Percentiles rank a stretch among this genome's conserved stretches.
These are phyloP conservation scores for Adelosebastes latens DNA, from an alignment of 2,797 vertebrate genomes.

Conservation along the genomic window DNA sequence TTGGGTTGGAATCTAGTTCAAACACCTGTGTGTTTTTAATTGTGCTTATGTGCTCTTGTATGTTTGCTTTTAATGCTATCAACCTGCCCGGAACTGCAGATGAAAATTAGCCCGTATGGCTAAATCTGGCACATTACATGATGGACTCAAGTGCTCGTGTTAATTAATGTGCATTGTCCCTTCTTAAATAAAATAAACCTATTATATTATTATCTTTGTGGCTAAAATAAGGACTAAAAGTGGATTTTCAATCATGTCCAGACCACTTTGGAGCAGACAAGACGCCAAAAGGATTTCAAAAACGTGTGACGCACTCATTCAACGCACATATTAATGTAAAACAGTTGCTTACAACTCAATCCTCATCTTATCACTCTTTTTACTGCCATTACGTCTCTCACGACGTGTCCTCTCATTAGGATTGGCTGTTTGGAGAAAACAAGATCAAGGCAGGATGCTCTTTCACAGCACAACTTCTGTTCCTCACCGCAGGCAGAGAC, in stretches of 20 bases:
- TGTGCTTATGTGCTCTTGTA: neutral
- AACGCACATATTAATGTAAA: neutral
- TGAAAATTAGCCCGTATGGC: no score
- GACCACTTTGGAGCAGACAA: neutral
- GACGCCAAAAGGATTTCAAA: neutral
- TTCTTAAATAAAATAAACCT: no score
- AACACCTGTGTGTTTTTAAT: neutral
- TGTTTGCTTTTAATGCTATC: no score
- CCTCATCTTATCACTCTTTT: neutral
- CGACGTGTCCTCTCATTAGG: neutral
- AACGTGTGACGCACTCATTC: neutral
- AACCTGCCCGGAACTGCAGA: no score
- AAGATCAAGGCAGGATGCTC: slow-evolving; percentile 26
- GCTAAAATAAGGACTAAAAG: neutral
- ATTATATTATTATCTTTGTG: neutral
- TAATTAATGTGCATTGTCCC: neutral
- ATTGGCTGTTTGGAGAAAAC: slow-evolving; percentile 30
- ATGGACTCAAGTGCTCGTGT: no score
- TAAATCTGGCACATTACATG: no score
- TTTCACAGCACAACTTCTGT: slow-evolving; percentile 14
- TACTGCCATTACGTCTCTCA: neutral
- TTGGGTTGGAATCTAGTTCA: no score
- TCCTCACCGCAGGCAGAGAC: slow-evolving; percentile 30
- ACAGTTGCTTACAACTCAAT: neutral
- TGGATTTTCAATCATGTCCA: neutral